Evolutionary conservation across 2,797 vertebrate species (phyloP).

Genomic region (Gadopsis marmoratus): DNA sequence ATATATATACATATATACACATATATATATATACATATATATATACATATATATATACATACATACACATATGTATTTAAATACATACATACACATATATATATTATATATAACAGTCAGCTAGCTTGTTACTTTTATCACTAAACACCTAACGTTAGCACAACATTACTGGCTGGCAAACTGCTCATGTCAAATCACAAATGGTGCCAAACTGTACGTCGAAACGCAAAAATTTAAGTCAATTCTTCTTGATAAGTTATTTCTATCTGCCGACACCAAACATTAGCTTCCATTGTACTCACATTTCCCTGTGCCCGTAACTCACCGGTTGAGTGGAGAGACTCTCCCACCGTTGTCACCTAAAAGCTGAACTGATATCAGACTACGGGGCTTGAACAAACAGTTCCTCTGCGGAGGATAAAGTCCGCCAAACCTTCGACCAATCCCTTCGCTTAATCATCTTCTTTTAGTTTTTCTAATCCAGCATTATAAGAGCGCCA

Average conservation of each 20-base stretch:
- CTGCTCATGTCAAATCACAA: neutral
- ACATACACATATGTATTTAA: too few relatives aligned
- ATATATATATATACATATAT: too few relatives aligned
- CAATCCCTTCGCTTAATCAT: slow-evolving; percentile 60
- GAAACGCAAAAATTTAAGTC: neutral
- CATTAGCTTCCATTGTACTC: fast-evolving
- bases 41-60: too few relatives aligned
- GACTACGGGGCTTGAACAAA: neutral
- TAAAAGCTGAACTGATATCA: neutral
- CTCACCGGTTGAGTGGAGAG: slow-evolving; percentile 37
- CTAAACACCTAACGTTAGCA: too few relatives aligned
- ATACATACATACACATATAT: too few relatives aligned
- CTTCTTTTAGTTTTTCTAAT: neutral
- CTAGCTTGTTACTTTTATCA: too few relatives aligned
- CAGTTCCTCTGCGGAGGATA: neutral
- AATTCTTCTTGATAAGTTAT: neutral
- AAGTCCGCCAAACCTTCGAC: slow-evolving; percentile 83
- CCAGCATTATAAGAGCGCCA: fast-evolving
- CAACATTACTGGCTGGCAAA: neutral
- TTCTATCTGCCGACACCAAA: neutral
- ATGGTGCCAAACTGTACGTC: neutral
- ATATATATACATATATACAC: too few relatives aligned
- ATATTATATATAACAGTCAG: too few relatives aligned
- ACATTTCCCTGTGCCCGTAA: fast-evolving
- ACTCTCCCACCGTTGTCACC: fast-evolving